A percentile compares a stretch with the other conserved stretches of the same genome.
Conservation (phyloP, 2,797 vertebrate genomes). For the Ataeniobius toweri region DNA sequence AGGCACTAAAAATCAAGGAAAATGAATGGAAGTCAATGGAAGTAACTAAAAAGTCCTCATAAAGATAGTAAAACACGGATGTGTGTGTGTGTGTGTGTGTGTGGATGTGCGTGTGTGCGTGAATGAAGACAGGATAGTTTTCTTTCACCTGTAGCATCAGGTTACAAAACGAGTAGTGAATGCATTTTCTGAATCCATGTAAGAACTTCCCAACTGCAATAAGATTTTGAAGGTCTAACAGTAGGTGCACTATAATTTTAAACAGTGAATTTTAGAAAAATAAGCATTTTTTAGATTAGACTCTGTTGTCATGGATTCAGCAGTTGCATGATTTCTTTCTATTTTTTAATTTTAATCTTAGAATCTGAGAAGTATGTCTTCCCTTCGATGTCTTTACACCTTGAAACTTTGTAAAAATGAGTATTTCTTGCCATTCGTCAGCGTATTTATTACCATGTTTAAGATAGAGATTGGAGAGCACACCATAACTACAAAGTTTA, state of each 20-base stretch:
- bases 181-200: constrained; percentile 67
- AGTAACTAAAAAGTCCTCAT: too few relatives aligned
- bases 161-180: constrained; percentile 55
- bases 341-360: constrained; percentile 44
- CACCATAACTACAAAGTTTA: constrained; percentile 5
- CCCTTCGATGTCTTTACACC: constrained; percentile 55
- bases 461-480: constrained; percentile 53
- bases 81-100: neutral
- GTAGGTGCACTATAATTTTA: neutral
- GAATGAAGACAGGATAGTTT: constrained; percentile 38
- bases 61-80: too few relatives aligned
- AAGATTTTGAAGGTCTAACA: neutral
- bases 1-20: too few relatives aligned
- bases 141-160: constrained; percentile 58
- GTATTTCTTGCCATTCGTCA: constrained; percentile 63
- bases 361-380: constrained; percentile 63
- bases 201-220: neutral
- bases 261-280: neutral
- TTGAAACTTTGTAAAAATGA: constrained; percentile 41
- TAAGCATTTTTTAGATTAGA: neutral
- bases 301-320: constrained; percentile 49
- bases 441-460: constrained; percentile 71
- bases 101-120: constrained; percentile 8
- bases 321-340: constrained; percentile 61
- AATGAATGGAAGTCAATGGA: too few relatives aligned